A percentile compares a stretch with the other conserved stretches of the same genome.
phyloP scores from a whole-genome alignment of 2,113 vertebrate genomes.

The Aramus guarauna region DNA sequence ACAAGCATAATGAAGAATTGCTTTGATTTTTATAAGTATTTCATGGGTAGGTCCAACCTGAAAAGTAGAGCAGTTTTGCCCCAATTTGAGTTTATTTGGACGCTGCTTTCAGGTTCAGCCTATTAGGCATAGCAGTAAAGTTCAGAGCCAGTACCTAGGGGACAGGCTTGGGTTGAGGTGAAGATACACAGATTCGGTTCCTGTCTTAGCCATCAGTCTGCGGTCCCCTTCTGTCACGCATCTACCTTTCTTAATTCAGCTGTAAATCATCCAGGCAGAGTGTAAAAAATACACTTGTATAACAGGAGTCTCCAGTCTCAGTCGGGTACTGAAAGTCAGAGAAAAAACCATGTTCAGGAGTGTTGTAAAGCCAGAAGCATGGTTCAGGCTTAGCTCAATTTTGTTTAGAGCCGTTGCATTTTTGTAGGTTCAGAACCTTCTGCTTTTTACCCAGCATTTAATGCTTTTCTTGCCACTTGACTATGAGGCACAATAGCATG shows the following conservation, averaged over 20 bases:
- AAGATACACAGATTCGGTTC: not conserved
- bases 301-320: not conserved
- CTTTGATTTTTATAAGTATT: not conserved
- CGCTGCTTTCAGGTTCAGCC: not conserved
- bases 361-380: not conserved
- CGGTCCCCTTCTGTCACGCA: not conserved
- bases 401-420: not conserved
- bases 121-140: not conserved
- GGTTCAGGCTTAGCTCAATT: not conserved
- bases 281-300: not conserved
- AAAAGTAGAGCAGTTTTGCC: not conserved
- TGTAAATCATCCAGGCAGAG: not conserved
- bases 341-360: not conserved
- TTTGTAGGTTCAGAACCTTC: not conserved
- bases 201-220: not conserved
- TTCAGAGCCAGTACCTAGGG: not conserved
- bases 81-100: not conserved
- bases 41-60: not conserved
- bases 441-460: not conserved
- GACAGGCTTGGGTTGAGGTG: not conserved
- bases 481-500: constrained; percentile 17
- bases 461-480: constrained; percentile 24
- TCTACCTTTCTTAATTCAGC: not conserved
- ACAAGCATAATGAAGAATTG: not conserved
- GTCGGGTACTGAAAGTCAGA: not conserved